phyloP scores from a whole-genome alignment of 2,888 invertebrate species.

The Conistra vaccinii region DNA sequence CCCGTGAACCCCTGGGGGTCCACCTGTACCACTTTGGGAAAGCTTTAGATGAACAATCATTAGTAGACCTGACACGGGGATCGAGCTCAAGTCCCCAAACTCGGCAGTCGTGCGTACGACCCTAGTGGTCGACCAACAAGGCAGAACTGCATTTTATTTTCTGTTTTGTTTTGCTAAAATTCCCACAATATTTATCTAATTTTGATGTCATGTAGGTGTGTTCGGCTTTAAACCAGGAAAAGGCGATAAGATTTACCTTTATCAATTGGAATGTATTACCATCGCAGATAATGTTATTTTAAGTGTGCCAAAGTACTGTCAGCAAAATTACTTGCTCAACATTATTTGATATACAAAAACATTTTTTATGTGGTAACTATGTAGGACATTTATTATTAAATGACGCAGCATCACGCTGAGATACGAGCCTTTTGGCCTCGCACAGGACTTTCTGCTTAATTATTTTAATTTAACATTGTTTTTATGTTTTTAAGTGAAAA shows the following conservation, averaged over 20 bases:
- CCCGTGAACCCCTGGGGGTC: too few relatives aligned
- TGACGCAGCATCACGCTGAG: too few relatives aligned
- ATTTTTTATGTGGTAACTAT: background rate
- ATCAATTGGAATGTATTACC: conserved; percentile 45
- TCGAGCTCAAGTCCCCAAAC: background rate
- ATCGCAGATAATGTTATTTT: conserved; percentile 24
- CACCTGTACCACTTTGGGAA: too few relatives aligned
- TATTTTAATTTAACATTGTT: too few relatives aligned
- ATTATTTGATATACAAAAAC: background rate
- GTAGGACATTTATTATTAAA: too few relatives aligned
- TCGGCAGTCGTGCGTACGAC: background rate
- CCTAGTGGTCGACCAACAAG: background rate
- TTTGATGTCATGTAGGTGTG: conserved; percentile 4
- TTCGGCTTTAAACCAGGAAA: conserved; percentile 31
- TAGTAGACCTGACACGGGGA: background rate
- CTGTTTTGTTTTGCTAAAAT: background rate
- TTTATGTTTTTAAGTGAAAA: too few relatives aligned
- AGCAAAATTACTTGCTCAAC: conserved; percentile 8
- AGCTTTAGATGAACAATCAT: too few relatives aligned
- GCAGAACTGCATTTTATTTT: background rate
- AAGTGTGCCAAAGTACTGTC: conserved; percentile 6
- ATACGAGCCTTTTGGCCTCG: too few relatives aligned
- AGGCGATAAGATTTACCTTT: conserved; percentile 27
- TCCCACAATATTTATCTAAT: conserved; percentile 19
- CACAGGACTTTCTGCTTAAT: too few relatives aligned